These are phyloP conservation scores for Nasonia longicornis DNA, from an alignment of 1,140 invertebrate species.

Conservation along the genomic window DNA sequence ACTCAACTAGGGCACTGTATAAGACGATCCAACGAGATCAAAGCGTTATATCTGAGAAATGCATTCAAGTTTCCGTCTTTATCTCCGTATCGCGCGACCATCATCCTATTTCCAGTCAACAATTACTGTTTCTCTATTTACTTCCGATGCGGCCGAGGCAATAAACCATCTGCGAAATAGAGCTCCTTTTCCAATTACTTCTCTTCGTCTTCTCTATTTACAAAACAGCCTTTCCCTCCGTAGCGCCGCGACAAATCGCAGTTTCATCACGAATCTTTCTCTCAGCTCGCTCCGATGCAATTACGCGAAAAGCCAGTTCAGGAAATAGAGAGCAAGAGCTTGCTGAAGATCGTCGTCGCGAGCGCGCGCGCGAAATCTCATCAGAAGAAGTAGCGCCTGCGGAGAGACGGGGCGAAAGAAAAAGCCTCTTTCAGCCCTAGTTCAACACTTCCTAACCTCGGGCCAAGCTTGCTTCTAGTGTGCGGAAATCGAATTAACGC, in stretches of 20 bases:
- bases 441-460: not conserved
- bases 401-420: not conserved
- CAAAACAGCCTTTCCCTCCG: not conserved
- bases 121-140: constrained; percentile 16
- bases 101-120: not conserved
- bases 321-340: not conserved
- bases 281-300: constrained; percentile 46
- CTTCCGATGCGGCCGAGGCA: not conserved
- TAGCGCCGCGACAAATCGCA: constrained; percentile 15
- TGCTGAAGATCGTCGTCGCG: not conserved
- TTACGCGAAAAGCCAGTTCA: constrained; percentile 29
- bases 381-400: not conserved
- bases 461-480: not conserved
- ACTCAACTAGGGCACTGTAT: too few relatives aligned
- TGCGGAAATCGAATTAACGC: constrained; percentile 24
- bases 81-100: too few relatives aligned
- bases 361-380: constrained; percentile 1
- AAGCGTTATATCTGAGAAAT: too few relatives aligned
- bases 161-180: not conserved
- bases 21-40: too few relatives aligned
- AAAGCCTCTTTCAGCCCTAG: not conserved
- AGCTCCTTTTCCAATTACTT: constrained; percentile 23
- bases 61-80: too few relatives aligned
- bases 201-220: not conserved
- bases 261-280: constrained; percentile 49